Evolutionary conservation across 2,113 vertebrate genomes (phyloP).

Genomic region (Quiscalus mexicanus): DNA sequence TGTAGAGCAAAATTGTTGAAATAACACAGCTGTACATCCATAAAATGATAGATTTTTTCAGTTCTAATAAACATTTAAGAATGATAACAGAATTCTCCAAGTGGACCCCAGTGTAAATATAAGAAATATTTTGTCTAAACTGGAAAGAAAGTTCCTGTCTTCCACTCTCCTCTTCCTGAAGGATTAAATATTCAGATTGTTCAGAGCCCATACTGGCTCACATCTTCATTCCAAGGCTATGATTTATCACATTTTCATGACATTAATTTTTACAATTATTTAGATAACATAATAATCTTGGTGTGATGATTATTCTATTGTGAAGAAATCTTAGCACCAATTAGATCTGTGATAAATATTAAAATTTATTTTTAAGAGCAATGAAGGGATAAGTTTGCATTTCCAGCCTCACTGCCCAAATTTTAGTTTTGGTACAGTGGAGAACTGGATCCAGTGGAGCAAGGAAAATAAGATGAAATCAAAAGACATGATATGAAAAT

Average conservation of each 20-base stretch:
- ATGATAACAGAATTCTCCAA: neutral
- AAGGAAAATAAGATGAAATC: neutral
- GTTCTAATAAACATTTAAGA: neutral
- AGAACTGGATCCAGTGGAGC: neutral
- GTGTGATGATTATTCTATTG: neutral
- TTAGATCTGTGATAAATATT: neutral
- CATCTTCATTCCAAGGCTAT: neutral
- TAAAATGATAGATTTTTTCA: neutral
- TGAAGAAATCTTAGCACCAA: neutral
- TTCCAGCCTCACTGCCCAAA: neutral
- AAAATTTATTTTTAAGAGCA: neutral
- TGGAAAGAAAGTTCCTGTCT: neutral
- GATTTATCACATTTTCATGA: neutral
- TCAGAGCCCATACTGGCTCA: neutral
- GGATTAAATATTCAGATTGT: neutral
- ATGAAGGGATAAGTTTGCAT: neutral
- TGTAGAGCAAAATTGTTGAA: neutral
- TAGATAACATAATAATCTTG: neutral
- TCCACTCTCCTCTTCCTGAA: neutral
- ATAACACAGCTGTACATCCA: neutral
- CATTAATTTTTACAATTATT: neutral
- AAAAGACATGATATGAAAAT: neutral
- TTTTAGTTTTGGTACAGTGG: neutral
- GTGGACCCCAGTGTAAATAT: neutral
- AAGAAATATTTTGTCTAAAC: neutral